These are phyloP conservation scores for Callorhinus ursinus DNA, from an alignment of 2,113 vertebrate species.

Conservation along the genomic window DNA sequence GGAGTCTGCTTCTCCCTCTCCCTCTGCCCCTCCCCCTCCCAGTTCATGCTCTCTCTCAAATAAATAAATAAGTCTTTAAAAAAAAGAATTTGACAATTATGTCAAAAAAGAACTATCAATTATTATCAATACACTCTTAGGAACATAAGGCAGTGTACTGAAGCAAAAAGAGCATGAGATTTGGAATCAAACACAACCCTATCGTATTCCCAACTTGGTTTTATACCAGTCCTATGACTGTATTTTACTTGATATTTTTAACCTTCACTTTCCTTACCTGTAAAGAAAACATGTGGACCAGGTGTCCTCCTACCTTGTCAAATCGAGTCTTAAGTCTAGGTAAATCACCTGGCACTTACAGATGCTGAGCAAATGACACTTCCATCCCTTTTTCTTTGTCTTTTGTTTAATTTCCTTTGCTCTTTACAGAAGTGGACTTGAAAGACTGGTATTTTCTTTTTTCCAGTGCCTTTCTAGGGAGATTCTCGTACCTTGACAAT, in stretches of 20 bases:
- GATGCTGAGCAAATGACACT: background rate
- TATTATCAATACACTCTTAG: background rate
- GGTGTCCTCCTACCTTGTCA: background rate
- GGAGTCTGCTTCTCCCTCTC: too few species aligned
- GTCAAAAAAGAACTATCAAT: too few species aligned
- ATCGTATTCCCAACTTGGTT: background rate
- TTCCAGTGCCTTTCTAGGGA: background rate
- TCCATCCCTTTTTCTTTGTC: background rate
- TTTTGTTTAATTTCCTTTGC: constrained; percentile 72
- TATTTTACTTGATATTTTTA: background rate
- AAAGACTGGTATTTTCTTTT: constrained; percentile 19
- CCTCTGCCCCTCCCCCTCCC: too few species aligned
- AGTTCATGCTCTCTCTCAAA: too few species aligned
- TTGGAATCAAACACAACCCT: background rate
- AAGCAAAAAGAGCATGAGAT: background rate
- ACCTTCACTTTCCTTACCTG: background rate
- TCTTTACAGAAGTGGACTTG: constrained; percentile 47
- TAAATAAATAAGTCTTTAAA: too few species aligned
- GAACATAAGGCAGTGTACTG: background rate
- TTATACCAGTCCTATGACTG: background rate
- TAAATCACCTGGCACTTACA: background rate
- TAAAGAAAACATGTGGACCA: background rate
- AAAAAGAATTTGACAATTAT: too few species aligned
- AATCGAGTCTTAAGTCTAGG: background rate
- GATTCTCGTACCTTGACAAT: too few species aligned